These are phyloP conservation scores for Penaeus japonicus DNA, from an alignment of 1,140 invertebrate species.

Conservation along the genomic window DNA sequence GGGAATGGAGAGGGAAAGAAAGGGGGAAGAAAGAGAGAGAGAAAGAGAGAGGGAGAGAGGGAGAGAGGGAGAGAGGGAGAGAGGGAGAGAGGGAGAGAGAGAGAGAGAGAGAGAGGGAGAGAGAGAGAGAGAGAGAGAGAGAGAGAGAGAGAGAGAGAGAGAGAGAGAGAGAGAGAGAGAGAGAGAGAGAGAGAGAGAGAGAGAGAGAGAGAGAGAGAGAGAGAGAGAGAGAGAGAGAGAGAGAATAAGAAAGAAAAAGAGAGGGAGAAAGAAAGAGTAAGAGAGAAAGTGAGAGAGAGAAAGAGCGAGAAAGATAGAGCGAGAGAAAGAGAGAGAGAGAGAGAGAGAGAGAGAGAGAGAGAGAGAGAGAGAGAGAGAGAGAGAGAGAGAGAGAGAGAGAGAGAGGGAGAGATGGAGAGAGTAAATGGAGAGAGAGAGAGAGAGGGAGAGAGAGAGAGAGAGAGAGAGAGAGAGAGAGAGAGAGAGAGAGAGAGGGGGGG, in stretches of 20 bases:
- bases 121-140: neutral
- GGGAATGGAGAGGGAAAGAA: too few relatives aligned
- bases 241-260: neutral
- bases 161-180: neutral
- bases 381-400: neutral
- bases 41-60: neutral
- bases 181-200: neutral
- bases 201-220: neutral
- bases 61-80: neutral
- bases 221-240: neutral
- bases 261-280: constrained; percentile 11
- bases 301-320: neutral
- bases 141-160: neutral
- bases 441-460: neutral
- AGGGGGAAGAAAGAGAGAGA: neutral
- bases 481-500: neutral
- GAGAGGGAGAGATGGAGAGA: neutral
- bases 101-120: too few relatives aligned
- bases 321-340: neutral
- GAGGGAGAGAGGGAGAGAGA: too few relatives aligned
- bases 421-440: neutral
- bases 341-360: constrained; percentile 30
- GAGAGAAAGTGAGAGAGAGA: neutral
- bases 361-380: constrained; percentile 24
- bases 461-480: too few relatives aligned